Evolutionary conservation across 92 coral and sea anemone genomes (phyloP).

Genomic region (Isaurus tuberculatus): DNA sequence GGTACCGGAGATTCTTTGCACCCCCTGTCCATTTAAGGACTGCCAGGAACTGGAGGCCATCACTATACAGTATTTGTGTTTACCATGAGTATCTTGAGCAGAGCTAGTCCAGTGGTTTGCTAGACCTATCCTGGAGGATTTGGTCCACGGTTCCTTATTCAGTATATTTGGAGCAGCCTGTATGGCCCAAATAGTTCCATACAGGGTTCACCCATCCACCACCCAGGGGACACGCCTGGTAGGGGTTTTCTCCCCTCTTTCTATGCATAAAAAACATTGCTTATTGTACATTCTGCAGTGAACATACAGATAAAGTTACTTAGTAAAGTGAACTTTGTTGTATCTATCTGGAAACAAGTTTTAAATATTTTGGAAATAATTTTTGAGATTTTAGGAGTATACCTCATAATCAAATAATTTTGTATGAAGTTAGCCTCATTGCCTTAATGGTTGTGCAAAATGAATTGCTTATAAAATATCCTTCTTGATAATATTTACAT

Average conservation of each 20-base stretch:
- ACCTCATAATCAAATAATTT: background rate
- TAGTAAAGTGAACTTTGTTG: constrained; percentile 6
- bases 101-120: too few species aligned
- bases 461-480: constrained; percentile 16
- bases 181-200: too few species aligned
- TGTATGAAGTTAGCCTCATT: background rate
- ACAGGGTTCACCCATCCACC: too few species aligned
- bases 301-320: background rate
- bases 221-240: too few species aligned
- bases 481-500: constrained; percentile 19
- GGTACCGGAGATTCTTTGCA: too few species aligned
- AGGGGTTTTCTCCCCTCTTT: background rate
- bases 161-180: too few species aligned
- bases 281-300: constrained; percentile 10
- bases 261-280: constrained; percentile 18
- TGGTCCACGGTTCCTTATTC: too few species aligned
- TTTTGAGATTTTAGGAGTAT: background rate
- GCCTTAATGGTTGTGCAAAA: constrained; percentile 3
- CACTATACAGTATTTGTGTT: too few species aligned
- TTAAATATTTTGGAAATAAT: background rate
- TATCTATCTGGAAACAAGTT: background rate
- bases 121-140: too few species aligned
- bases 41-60: too few species aligned
- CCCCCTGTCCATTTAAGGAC: too few species aligned
- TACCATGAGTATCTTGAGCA: too few species aligned